These are phyloP conservation scores for Pseudochromis fuscus DNA, from an alignment of 2,797 vertebrate species.

Conservation along the genomic window DNA sequence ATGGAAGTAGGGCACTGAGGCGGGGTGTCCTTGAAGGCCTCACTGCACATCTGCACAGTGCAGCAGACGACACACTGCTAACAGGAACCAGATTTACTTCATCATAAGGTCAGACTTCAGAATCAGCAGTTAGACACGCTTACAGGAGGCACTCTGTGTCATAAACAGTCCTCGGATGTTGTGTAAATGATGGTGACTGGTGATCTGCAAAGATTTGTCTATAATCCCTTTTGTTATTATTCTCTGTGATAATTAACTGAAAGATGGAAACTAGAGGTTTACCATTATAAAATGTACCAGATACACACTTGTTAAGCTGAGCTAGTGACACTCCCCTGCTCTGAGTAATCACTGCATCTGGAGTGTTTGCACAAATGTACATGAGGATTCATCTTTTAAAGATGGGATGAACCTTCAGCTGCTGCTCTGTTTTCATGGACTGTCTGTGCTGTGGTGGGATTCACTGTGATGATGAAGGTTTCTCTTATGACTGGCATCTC, in stretches of 20 bases:
- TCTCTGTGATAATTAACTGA: constrained; percentile 6
- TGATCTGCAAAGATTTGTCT: constrained; percentile 23
- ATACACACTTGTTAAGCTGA: constrained; percentile 29
- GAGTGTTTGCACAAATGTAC: constrained; percentile 16
- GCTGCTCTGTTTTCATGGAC: constrained; percentile 42
- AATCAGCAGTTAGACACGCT: constrained; percentile 25
- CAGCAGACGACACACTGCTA: constrained; percentile 61
- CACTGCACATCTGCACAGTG: constrained; percentile 63
- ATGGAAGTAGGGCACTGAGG: constrained; percentile 65
- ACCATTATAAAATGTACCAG: constrained; percentile 32
- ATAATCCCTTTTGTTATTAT: constrained; percentile 34
- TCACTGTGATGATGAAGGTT: constrained; percentile 39
- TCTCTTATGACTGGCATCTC: constrained; percentile 42
- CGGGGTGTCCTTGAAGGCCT: constrained; percentile 50
- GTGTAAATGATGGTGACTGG: constrained; percentile 13
- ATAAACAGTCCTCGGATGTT: not conserved
- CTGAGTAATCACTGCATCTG: constrained; percentile 52
- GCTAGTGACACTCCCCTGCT: constrained; percentile 37
- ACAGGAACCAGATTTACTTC: constrained; percentile 73
- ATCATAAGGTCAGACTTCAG: constrained; percentile 45
- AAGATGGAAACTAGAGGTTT: constrained; percentile 31
- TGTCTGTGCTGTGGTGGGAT: constrained; percentile 31
- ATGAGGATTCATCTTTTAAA: constrained; percentile 36
- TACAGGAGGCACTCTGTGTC: not conserved
- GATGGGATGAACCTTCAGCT: constrained; percentile 59